Base-by-base conservation (phyloP, 2,113 vertebrate species). In the Chaenogobius annularis region DNA sequence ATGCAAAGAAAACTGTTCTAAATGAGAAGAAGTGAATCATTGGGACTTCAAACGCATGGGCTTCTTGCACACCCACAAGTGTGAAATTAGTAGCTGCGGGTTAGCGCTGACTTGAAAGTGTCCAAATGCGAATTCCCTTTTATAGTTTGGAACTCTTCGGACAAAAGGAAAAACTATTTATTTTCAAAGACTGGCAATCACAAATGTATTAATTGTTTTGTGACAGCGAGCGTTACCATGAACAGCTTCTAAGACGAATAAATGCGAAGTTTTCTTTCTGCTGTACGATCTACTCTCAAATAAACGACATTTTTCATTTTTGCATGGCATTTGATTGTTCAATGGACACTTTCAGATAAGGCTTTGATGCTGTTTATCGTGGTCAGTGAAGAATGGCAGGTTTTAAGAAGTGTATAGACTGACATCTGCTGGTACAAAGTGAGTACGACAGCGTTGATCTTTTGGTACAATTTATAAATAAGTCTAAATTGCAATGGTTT, bases 21-120 rank as follows among this genome's bases (percentile, higher is more conserved):
- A 91, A 90, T 89, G 83, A 90, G 86, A 85, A 87, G 58, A 61
- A 84, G 78, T 75, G 86, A 89, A 88, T 93, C 84, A 87, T 87
- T 77, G 71, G 14, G 73, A 90, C 91, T 91, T 93, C 92, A 92
- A 92, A 93, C 81, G 86, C 81, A 26, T n/a, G 37, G 73, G 52
- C 61, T 86, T 80, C 75, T 77, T 81, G 85, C 83, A 81, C 83
- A 83, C 80, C 74, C 75, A 74, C 64, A 82, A 77, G 79, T 90
- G 87, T 90, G 89, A 89, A 91, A 91, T 90, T 44, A 69, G 58
- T 82, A 79, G 89, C 89, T 85, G 87, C 80, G 46, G 84, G 74
- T 76, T 68, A 72, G 68, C 74, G 79, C 69, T 50, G 81, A 92
- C 88, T 88, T 91, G 87, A 91, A 90, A 90, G 87, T 81, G 71